Evolutionary conservation across 2,113 vertebrate genomes (phyloP).

Genomic region (Pelmatolapia mariae): DNA sequence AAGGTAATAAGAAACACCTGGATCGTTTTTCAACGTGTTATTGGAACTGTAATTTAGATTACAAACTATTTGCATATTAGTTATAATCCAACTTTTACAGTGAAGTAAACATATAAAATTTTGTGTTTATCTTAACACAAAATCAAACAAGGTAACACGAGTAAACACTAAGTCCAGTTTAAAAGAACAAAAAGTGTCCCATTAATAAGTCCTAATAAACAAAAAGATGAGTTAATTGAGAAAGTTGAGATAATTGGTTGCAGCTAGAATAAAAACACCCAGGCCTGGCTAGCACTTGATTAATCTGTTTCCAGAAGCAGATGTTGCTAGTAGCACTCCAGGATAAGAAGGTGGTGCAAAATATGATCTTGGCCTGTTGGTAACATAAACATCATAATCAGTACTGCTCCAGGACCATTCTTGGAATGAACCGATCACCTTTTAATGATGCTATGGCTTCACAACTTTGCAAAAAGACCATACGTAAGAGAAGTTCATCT

Average conservation of each 20-base stretch:
- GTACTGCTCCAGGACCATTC: background rate
- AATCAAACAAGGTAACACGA: background rate
- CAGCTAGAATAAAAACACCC: background rate
- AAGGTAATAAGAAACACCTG: conserved; percentile 58
- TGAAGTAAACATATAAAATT: background rate
- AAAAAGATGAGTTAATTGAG: too few relatives aligned
- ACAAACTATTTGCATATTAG: background rate
- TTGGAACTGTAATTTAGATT: background rate
- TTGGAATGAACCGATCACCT: background rate
- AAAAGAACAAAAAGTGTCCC: background rate
- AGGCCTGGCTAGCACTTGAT: background rate
- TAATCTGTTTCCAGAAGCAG: background rate
- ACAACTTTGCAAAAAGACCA: background rate
- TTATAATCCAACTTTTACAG: background rate
- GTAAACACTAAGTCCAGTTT: background rate
- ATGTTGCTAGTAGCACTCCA: background rate
- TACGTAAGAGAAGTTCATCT: background rate
- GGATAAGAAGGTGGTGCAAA: background rate
- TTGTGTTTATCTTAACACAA: background rate
- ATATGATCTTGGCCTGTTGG: background rate
- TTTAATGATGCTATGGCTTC: background rate
- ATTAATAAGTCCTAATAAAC: background rate
- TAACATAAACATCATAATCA: background rate
- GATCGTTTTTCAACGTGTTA: background rate
- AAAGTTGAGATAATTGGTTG: background rate